Conservation (phyloP, 2,113 vertebrate genomes). For the Sylvietta virens region DNA sequence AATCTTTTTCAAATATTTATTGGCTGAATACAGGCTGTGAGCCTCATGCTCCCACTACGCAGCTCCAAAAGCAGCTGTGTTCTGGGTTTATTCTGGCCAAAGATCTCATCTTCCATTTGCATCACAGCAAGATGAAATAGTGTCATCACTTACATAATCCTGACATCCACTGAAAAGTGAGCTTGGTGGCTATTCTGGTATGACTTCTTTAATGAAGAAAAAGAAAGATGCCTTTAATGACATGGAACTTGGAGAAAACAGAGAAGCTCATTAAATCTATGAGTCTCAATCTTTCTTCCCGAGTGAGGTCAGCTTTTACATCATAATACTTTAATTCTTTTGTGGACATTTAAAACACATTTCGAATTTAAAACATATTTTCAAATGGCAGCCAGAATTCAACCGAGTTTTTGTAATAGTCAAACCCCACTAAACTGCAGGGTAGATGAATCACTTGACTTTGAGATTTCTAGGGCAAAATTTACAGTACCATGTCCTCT, state of each 20-base stretch:
- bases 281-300: not conserved
- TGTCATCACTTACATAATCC: not conserved
- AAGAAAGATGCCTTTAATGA: not conserved
- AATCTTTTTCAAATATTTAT: not conserved
- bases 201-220: not conserved
- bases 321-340: not conserved
- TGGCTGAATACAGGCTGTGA: not conserved
- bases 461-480: not conserved
- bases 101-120: not conserved
- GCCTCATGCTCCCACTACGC: fast-evolving
- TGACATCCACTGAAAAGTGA: not conserved
- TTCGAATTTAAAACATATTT: not conserved
- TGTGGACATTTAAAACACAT: not conserved
- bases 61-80: not conserved
- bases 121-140: not conserved
- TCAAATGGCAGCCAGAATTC: not conserved
- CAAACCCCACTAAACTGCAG: not conserved
- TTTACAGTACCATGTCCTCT: not conserved
- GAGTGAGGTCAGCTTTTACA: not conserved
- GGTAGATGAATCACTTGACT: not conserved
- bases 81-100: not conserved
- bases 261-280: not conserved
- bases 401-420: not conserved
- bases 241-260: not conserved
- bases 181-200: not conserved